A percentile compares a stretch with the other conserved stretches of the same genome.
phyloP scores from a whole-genome alignment of 2,888 invertebrate genomes.

The Polydrusus cervinus region DNA sequence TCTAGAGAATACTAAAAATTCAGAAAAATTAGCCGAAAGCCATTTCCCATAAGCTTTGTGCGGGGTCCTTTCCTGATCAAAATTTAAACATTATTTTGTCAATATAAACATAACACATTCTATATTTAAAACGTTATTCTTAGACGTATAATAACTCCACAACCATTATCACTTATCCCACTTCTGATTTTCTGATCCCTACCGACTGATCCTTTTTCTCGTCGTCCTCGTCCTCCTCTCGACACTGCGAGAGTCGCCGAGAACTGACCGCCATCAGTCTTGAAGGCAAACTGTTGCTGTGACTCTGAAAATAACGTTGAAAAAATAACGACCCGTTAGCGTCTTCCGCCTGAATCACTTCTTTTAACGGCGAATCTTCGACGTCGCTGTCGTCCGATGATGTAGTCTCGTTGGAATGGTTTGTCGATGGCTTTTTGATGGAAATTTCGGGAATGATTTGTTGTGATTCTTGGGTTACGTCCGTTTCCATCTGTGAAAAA shows the following conservation, averaged over 20 bases:
- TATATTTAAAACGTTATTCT: too few relatives aligned
- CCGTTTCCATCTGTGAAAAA: slow-evolving; percentile 51
- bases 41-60: too few relatives aligned
- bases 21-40: too few relatives aligned
- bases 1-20: too few relatives aligned
- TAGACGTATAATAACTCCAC: too few relatives aligned
- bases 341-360: slow-evolving; percentile 72
- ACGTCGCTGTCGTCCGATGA: slow-evolving; percentile 49
- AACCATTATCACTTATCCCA: too few relatives aligned
- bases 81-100: too few relatives aligned
- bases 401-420: slow-evolving; percentile 32
- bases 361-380: slow-evolving; percentile 69
- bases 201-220: slow-evolving; percentile 63
- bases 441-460: slow-evolving; percentile 5
- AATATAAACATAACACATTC: too few relatives aligned
- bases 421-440: slow-evolving; percentile 22
- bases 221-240: slow-evolving; percentile 89
- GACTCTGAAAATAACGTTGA: slow-evolving; percentile 83
- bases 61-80: too few relatives aligned
- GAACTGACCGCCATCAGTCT: slow-evolving; percentile 75
- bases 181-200: slow-evolving; percentile 19
- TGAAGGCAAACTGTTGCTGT: slow-evolving; percentile 81
- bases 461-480: slow-evolving; percentile 44
- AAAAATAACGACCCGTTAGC: slow-evolving; percentile 78
- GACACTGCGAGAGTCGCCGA: slow-evolving; percentile 85